Evolutionary conservation across 2,797 vertebrate genomes (phyloP).

Genomic region (Alectoris magna): DNA sequence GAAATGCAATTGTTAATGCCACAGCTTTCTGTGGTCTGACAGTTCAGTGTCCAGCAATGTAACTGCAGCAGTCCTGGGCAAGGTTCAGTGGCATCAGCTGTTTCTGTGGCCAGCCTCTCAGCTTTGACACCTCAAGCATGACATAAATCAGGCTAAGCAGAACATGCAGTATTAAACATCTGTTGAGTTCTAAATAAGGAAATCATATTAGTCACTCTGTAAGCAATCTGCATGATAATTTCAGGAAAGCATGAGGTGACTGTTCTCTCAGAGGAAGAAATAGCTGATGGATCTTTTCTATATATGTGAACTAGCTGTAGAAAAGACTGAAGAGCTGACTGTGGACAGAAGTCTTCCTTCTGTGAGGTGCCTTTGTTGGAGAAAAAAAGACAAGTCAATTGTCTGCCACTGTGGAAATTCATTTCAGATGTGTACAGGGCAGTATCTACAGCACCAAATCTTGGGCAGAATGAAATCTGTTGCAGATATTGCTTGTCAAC

Average conservation of each 20-base stretch:
- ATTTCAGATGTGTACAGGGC: not conserved
- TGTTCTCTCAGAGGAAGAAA: not conserved
- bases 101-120: not conserved
- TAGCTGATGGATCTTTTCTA: not conserved
- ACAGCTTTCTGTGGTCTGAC: not conserved
- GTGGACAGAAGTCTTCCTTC: not conserved
- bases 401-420: not conserved
- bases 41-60: not conserved
- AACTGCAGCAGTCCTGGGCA: not conserved
- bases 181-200: slow-evolving; percentile 58
- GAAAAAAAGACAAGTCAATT: not conserved
- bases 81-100: not conserved
- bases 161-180: slow-evolving; percentile 55
- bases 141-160: slow-evolving; percentile 44
- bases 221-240: slow-evolving; percentile 48
- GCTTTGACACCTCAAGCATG: slow-evolving; percentile 43
- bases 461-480: not conserved
- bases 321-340: not conserved
- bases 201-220: slow-evolving; percentile 37
- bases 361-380: not conserved
- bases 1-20: not conserved
- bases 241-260: slow-evolving; percentile 8
- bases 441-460: not conserved
- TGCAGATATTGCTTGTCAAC: slow-evolving; percentile 45
- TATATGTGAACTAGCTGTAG: not conserved